phyloP scores from a whole-genome alignment of 2,888 invertebrate species.

The Odontomyia ornata region DNA sequence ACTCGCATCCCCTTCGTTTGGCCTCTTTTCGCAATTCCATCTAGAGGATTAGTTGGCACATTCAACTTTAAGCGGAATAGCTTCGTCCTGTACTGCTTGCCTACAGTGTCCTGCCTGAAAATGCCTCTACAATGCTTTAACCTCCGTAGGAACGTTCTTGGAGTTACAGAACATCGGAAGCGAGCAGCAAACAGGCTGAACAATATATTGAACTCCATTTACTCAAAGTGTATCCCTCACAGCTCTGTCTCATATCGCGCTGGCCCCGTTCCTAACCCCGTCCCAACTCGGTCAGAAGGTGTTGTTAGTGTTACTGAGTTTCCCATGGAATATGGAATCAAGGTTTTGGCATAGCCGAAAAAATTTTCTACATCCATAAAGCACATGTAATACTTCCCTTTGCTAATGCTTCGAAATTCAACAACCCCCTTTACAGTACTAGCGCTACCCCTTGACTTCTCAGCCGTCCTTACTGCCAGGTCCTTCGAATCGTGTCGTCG shows the following conservation, averaged over 20 bases:
- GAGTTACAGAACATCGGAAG: background rate
- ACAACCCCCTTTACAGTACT: background rate
- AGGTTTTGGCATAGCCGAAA: background rate
- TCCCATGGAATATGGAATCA: conserved; percentile 21
- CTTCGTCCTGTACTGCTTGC: background rate
- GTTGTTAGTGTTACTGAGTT: background rate
- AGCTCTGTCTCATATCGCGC: background rate
- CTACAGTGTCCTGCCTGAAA: background rate
- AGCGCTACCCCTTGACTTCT: background rate
- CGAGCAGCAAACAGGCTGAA: background rate
- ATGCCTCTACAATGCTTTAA: background rate
- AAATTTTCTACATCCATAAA: conserved; percentile 7
- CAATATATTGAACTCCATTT: conserved; percentile 16
- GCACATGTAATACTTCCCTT: conserved; percentile 38
- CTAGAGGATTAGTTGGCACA: background rate
- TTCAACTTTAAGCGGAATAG: background rate
- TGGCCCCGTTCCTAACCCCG: background rate
- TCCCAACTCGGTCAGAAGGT: background rate
- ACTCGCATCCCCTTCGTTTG: conserved; percentile 1
- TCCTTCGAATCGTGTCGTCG: background rate
- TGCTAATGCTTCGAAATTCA: background rate
- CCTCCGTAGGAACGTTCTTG: background rate
- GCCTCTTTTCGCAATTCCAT: background rate
- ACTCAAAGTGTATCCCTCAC: conserved; percentile 6
- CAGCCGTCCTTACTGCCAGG: background rate